phyloP scores from a whole-genome alignment of 2,113 vertebrate genomes.

The Python bivittatus region DNA sequence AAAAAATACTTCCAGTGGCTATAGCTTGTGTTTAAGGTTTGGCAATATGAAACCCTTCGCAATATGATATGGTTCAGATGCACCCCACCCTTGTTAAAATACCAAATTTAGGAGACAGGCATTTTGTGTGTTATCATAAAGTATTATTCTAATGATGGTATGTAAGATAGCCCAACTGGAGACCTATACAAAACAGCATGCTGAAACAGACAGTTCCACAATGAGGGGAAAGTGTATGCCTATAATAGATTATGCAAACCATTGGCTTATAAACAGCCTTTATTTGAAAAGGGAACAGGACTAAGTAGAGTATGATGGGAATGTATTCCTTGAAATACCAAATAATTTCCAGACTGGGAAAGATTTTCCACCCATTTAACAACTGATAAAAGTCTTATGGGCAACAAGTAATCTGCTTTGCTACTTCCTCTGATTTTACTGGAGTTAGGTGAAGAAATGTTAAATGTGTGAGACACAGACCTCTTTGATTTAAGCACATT shows the following conservation, averaged over 20 bases:
- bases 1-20: constrained; percentile 32
- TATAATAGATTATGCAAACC: constrained; percentile 27
- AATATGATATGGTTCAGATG: constrained; percentile 58
- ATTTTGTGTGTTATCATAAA: constrained; percentile 52
- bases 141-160: constrained; percentile 68
- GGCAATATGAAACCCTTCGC: constrained; percentile 40
- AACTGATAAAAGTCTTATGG: background rate
- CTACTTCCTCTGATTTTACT: background rate
- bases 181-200: constrained; percentile 51
- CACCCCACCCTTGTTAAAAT: constrained; percentile 58
- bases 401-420: background rate
- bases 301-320: background rate
- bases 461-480: background rate
- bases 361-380: constrained; percentile 11
- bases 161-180: constrained; percentile 52
- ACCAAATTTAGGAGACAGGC: constrained; percentile 49
- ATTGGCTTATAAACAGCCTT: constrained; percentile 25
- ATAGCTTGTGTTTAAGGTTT: constrained; percentile 54
- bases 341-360: constrained; percentile 16
- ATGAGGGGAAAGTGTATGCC: background rate
- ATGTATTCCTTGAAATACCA: background rate
- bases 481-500: background rate
- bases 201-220: constrained; percentile 41
- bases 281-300: constrained; percentile 26
- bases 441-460: background rate